Evolutionary conservation across 1,140 invertebrate species (phyloP).

Genomic region (Hyles vespertilio): DNA sequence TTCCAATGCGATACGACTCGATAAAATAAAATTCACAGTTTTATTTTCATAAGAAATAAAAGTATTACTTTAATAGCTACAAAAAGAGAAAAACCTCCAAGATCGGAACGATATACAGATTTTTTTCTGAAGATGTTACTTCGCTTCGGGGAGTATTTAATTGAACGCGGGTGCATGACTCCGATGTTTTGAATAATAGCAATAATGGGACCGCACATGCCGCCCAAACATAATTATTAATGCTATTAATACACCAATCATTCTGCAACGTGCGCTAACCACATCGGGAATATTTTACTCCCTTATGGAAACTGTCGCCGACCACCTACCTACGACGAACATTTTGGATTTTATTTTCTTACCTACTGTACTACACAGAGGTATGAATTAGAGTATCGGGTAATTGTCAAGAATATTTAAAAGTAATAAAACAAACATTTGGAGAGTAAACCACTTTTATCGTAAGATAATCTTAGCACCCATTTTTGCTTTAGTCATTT

Average conservation of each 20-base stretch:
- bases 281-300: background rate
- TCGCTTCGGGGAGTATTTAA: slow-evolving; percentile 48
- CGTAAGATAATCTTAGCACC: no score
- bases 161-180: slow-evolving; percentile 58
- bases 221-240: slow-evolving; percentile 39
- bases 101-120: slow-evolving; percentile 44
- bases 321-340: no score
- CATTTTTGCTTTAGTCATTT: no score
- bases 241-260: slow-evolving; percentile 17
- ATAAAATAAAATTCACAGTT: slow-evolving; percentile 63
- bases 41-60: slow-evolving; percentile 51
- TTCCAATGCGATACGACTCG: slow-evolving; percentile 43
- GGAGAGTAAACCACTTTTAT: no score
- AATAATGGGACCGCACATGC: slow-evolving; percentile 51
- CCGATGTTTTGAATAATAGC: slow-evolving; percentile 59
- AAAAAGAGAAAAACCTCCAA: slow-evolving; percentile 45
- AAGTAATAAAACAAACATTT: no score
- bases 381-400: no score
- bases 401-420: no score
- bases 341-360: no score
- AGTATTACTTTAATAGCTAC: slow-evolving; percentile 63
- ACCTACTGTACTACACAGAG: no score
- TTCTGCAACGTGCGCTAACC: background rate
- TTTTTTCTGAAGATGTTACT: slow-evolving; percentile 46
- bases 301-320: no score